Evolutionary conservation across 2,113 vertebrate species (phyloP).

Genomic region (Varanus salvator): DNA sequence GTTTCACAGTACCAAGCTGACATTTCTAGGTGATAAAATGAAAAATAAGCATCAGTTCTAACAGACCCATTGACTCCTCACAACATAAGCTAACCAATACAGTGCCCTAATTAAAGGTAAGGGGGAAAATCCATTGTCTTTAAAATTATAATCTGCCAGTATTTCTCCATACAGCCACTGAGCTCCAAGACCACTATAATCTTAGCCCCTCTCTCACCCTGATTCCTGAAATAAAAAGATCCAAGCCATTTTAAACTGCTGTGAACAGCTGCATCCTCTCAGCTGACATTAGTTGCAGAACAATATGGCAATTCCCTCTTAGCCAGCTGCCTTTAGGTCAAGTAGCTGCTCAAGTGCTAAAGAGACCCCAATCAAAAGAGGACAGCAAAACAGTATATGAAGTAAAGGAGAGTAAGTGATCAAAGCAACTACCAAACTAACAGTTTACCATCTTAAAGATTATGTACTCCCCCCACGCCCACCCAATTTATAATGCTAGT

Average conservation of each 20-base stretch:
- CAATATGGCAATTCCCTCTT: background rate
- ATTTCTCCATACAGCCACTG: background rate
- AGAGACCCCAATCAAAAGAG: background rate
- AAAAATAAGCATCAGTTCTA: background rate
- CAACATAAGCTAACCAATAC: background rate
- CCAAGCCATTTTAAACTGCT: slow-evolving; percentile 17
- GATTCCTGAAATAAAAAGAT: slow-evolving; percentile 16
- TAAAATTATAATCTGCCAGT: background rate
- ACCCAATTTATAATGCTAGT: background rate
- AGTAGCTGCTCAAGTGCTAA: background rate
- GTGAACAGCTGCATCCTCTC: slow-evolving; percentile 22
- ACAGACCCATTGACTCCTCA: background rate
- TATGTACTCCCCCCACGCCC: background rate
- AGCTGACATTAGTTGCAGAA: background rate
- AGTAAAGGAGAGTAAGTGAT: background rate
- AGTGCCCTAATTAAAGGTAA: background rate
- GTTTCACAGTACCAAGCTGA: background rate
- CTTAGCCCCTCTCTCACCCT: background rate
- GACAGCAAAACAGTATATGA: background rate
- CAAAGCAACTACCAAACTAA: background rate
- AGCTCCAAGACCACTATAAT: background rate
- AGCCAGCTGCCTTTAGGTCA: slow-evolving; percentile 8
- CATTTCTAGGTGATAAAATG: background rate
- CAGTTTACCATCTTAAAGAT: background rate
- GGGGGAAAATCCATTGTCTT: background rate